These are phyloP conservation scores for Zophobas morio DNA, from an alignment of 1,140 invertebrate species.

Conservation along the genomic window DNA sequence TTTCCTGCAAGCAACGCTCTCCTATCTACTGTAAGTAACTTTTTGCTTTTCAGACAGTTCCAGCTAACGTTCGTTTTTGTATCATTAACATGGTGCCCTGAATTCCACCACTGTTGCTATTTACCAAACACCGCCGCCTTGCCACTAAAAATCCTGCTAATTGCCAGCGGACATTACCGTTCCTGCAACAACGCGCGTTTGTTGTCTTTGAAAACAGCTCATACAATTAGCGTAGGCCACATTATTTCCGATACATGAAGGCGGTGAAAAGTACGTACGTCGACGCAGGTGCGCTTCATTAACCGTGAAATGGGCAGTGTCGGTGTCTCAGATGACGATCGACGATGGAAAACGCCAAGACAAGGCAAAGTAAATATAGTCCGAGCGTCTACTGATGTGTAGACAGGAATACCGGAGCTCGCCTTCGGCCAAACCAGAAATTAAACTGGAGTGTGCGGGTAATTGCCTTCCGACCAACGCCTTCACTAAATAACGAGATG, in stretches of 20 bases:
- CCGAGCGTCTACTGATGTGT: slow-evolving; percentile 11
- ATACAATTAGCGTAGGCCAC: slow-evolving; percentile 8
- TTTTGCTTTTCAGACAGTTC: no score
- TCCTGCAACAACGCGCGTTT: not conserved
- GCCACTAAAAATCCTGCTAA: no score
- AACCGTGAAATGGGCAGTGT: slow-evolving; percentile 42
- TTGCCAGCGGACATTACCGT: not conserved
- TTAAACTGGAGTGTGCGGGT: slow-evolving; percentile 44
- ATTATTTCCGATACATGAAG: slow-evolving; percentile 7
- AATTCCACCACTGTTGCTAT: no score
- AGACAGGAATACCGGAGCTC: slow-evolving; percentile 36
- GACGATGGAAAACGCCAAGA: slow-evolving; percentile 27
- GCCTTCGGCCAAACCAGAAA: slow-evolving; percentile 34
- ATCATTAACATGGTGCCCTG: no score
- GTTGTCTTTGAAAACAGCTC: slow-evolving; percentile 28
- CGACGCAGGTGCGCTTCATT: slow-evolving; percentile 48
- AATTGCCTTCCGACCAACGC: slow-evolving; percentile 41
- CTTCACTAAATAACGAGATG: slow-evolving; percentile 19
- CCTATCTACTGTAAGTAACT: no score
- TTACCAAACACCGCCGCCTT: no score
- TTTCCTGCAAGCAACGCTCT: no score
- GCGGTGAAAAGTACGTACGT: slow-evolving; percentile 30
- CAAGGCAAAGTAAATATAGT: slow-evolving; percentile 21
- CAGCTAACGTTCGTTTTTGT: no score
- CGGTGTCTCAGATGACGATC: not conserved